Evolutionary conservation across 1,140 invertebrate species (phyloP).

Genomic region (honey bee (Apis mellifera)): Amel_HAv3.1 CM009940.2:8706001-8706500

Average conservation of each 20-base stretch:
- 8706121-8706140: neutral
- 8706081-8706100: neutral
- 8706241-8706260: too few relatives aligned
- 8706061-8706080: slow-evolving; percentile 22
- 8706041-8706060: slow-evolving; percentile 4
- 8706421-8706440: slow-evolving; percentile 75
- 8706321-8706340: neutral
- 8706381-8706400: slow-evolving; percentile 12
- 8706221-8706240: neutral
- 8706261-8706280: too few relatives aligned
- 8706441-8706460: slow-evolving; percentile 64
- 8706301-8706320: too few relatives aligned
- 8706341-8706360: slow-evolving; percentile 21
- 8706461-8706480: slow-evolving; percentile 67
- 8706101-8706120: neutral
- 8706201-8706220: neutral
- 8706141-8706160: neutral
- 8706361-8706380: slow-evolving; percentile 11
- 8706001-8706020: slow-evolving; percentile 47
- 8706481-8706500: slow-evolving; percentile 70
- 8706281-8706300: too few relatives aligned
- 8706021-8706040: slow-evolving; percentile 47
- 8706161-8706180: neutral
- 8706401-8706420: slow-evolving; percentile 68
- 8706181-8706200: neutral